Evolutionary conservation across 1,140 invertebrate species (phyloP).

Genomic region (Planococcus citri): DNA sequence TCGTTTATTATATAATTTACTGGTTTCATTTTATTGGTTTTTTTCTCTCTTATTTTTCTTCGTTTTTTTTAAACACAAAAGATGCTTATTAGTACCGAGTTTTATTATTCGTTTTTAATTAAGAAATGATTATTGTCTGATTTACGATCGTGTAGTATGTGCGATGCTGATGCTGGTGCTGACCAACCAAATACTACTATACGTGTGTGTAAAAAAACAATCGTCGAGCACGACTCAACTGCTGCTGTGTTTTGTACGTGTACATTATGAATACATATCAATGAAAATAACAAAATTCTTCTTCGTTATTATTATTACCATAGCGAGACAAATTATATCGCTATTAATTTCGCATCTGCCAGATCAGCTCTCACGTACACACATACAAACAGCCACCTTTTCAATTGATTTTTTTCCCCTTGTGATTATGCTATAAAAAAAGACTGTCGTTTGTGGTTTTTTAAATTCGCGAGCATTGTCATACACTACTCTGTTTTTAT

Average conservation of each 20-base stretch:
- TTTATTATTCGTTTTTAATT: slow-evolving; percentile 8
- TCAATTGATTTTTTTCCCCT: no score
- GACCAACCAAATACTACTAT: no score
- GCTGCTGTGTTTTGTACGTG: no score
- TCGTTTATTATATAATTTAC: slow-evolving; percentile 8
- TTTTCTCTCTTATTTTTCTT: background rate
- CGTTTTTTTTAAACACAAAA: background rate
- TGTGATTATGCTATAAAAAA: no score
- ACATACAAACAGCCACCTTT: no score
- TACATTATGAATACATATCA: slow-evolving; percentile 1
- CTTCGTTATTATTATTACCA: background rate
- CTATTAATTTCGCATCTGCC: no score
- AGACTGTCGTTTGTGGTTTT: background rate
- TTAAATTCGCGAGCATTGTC: background rate
- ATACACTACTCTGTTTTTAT: no score
- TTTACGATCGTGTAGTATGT: background rate
- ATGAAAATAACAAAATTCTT: background rate
- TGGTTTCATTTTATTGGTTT: slow-evolving; percentile 3
- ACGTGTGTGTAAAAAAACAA: no score
- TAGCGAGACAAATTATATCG: no score
- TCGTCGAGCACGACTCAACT: no score
- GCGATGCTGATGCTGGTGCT: no score
- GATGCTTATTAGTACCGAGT: background rate
- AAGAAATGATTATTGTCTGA: slow-evolving; percentile 4
- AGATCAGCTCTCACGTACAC: no score